A percentile compares a stretch with the other conserved stretches of the same genome.
Evolutionary conservation across 1,140 invertebrate genomes (phyloP).

Genomic region (Lordiphosa clarofinis): DNA sequence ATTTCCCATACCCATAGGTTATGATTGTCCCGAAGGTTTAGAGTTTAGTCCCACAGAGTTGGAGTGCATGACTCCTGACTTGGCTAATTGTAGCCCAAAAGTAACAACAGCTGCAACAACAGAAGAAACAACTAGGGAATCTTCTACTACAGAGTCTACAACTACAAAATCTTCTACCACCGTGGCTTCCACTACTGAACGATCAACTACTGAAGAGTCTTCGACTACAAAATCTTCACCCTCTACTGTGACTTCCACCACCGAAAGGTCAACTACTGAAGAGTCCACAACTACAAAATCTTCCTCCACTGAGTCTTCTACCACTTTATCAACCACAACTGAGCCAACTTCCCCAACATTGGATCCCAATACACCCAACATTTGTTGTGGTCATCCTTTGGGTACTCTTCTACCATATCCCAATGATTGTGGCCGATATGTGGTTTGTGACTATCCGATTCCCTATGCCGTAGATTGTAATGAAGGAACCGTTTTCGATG

Average conservation of each 20-base stretch:
- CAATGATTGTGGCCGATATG: constrained; percentile 43
- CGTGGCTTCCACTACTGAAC: background rate
- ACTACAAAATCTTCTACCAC: background rate
- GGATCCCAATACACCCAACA: constrained; percentile 38
- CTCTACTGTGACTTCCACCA: background rate
- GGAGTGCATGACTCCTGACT: constrained; percentile 47
- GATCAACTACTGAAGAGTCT: background rate
- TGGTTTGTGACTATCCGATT: constrained; percentile 57
- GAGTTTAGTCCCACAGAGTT: constrained; percentile 57
- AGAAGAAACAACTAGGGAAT: too few species aligned
- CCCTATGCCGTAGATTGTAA: constrained; percentile 33
- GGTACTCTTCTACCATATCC: constrained; percentile 56
- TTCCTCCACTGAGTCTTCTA: background rate
- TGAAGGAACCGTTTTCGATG: constrained; percentile 24
- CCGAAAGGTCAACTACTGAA: background rate
- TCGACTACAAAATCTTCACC: constrained; percentile 6
- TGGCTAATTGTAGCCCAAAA: constrained; percentile 42
- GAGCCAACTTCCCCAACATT: constrained; percentile 20
- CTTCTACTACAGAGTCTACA: constrained; percentile 1
- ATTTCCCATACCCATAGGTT: constrained; percentile 55
- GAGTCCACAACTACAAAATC: background rate
- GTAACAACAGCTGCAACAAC: constrained; percentile 11
- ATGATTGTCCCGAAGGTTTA: constrained; percentile 46
- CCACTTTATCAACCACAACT: constrained; percentile 1
- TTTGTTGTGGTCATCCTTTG: constrained; percentile 38